Base-by-base conservation (phyloP, 1,140 invertebrate species). In the Hermetia illucens region DNA sequence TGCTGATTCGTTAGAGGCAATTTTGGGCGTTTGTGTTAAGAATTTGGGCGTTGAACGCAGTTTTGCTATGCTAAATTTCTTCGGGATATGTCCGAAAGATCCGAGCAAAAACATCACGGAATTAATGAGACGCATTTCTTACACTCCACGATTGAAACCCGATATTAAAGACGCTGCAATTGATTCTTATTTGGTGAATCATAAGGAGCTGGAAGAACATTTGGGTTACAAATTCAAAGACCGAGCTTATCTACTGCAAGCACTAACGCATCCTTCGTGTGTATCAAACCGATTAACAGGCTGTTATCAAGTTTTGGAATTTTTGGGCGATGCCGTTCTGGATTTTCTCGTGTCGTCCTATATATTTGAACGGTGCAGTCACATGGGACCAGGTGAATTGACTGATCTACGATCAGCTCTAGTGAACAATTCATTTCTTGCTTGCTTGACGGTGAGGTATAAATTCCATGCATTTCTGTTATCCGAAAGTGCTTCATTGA, bases 391-490 rank as follows among this genome's bases (percentile, higher is more conserved):
- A 0, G 92, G 91, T 1, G 73, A 87, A 21, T 60, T 97, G 8
- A 96, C 91, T 0, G 90, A 96, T 68, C 56, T 97, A 24, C 65
- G 92, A 21, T 93, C 91, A 12, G 86, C 93, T 0, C 63, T 98
- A 1, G 93, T 97, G 1, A 97, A 97, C 54, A 98, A 97, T 53
- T 77, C 85, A 36, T 95, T 89, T 0, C 91, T 97, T 58, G 90
- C 87, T 0, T 82, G 82, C 24, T 69, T 94, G 21, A 71, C 82
- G 33, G 88, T 96, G n/a, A 77, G 85, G 44, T 73, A 84, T 61
- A 74, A 78, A 10, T 74, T 90, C 18, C 82, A 90, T 48, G 77
- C 76, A 38, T 77, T 72, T 43, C 54, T 93, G 8, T 69, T 77
- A 34, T 62, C 68, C 3, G 63, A 75, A 32, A 76, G 79, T 37